Conservation (phyloP, 2,888 invertebrate species). For the Strigamia maritima region DNA sequence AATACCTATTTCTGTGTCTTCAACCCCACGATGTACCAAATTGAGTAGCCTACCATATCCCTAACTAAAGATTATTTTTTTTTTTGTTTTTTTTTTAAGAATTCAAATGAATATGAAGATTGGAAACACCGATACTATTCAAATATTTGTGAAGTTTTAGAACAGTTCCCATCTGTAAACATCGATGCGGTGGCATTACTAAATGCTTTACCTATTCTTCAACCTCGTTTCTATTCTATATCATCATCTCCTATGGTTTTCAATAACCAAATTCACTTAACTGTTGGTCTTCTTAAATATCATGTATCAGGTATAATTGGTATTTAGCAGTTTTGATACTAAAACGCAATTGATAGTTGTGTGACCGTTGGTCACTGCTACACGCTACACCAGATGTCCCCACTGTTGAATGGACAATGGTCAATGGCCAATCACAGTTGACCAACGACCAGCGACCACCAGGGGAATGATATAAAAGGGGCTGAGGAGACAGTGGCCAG, state of each 20-base stretch:
- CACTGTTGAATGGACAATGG: too few relatives aligned
- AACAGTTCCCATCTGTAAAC: slow-evolving; percentile 50
- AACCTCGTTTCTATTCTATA: slow-evolving; percentile 53
- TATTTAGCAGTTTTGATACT: too few relatives aligned
- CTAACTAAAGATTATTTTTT: too few relatives aligned
- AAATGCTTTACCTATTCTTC: slow-evolving; percentile 51
- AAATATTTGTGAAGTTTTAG: slow-evolving; percentile 50
- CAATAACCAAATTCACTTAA: slow-evolving; percentile 51
- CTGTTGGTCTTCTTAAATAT: slow-evolving; percentile 50
- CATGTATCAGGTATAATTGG: slow-evolving; percentile 48
- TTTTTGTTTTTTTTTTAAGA: slow-evolving; percentile 40
- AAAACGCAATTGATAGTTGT: too few relatives aligned
- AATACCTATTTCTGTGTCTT: neutral
- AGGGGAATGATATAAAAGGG: too few relatives aligned
- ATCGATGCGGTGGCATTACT: slow-evolving; percentile 49
- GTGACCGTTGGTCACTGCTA: too few relatives aligned
- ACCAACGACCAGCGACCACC: too few relatives aligned
- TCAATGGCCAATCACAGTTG: too few relatives aligned
- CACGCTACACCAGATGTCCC: too few relatives aligned
- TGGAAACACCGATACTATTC: slow-evolving; percentile 49
- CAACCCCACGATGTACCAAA: neutral
- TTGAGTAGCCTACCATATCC: too few relatives aligned
- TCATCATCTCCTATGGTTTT: slow-evolving; percentile 48
- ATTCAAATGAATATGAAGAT: slow-evolving; percentile 47
- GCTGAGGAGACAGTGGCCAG: too few relatives aligned